Evolutionary conservation across 1,140 invertebrate species (phyloP).

Genomic region (Leptinotarsa lineolata): DNA sequence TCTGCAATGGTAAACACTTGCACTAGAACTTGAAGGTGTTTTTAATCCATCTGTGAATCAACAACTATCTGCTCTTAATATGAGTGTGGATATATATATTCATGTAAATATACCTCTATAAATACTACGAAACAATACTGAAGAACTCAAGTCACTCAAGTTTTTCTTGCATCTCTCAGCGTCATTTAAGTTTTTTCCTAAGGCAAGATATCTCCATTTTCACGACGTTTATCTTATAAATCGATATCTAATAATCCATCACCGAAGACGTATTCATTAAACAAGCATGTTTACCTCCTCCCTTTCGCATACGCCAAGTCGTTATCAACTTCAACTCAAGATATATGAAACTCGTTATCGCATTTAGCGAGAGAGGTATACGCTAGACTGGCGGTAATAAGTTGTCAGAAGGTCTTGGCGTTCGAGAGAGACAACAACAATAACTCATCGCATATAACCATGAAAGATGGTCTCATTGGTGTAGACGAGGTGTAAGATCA

Average conservation of each 20-base stretch:
- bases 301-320: conserved; percentile 4
- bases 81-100: too few species aligned
- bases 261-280: background rate
- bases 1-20: too few species aligned
- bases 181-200: too few species aligned
- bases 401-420: conserved; percentile 16
- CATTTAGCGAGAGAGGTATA: conserved; percentile 17
- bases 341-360: conserved; percentile 20
- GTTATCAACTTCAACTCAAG: conserved; percentile 14
- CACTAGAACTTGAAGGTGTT: too few species aligned
- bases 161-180: too few species aligned
- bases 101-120: too few species aligned
- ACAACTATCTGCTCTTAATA: too few species aligned
- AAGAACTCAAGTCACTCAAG: too few species aligned
- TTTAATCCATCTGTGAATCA: too few species aligned
- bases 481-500: background rate
- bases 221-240: background rate
- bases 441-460: background rate
- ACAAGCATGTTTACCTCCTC: conserved; percentile 13
- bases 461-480: background rate
- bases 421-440: background rate
- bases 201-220: too few species aligned
- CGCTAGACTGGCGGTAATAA: conserved; percentile 6
- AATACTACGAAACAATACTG: too few species aligned
- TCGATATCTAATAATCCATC: background rate